phyloP scores from a whole-genome alignment of 2,797 vertebrate genomes.

The Megaceryle alcyon region DNA sequence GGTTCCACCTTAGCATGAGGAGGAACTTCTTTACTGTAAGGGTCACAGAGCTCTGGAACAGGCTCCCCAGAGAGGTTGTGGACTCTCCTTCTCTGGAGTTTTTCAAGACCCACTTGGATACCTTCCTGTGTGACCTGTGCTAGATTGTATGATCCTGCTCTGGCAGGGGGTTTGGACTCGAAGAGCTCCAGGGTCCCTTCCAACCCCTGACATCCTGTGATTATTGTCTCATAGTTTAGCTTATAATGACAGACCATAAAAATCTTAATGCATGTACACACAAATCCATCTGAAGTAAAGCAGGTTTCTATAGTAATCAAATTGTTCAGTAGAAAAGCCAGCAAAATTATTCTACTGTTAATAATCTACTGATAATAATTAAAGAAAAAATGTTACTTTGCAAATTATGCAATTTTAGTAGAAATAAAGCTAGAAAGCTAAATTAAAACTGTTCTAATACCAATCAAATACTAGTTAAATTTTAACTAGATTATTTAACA shows the following conservation, averaged over 20 bases:
- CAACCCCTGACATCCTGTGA: no score
- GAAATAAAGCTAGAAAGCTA: background rate
- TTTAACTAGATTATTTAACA: conserved; percentile 23
- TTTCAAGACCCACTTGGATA: no score
- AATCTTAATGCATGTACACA: background rate
- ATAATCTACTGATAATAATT: background rate
- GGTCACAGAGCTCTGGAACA: no score
- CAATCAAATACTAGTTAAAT: conserved; percentile 4
- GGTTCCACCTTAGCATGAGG: no score
- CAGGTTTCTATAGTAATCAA: background rate
- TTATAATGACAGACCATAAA: background rate
- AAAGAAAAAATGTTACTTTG: conserved; percentile 23
- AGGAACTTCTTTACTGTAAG: no score
- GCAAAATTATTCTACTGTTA: conserved; percentile 2
- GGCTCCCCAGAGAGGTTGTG: no score
- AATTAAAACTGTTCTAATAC: conserved; percentile 18
- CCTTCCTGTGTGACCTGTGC: no score
- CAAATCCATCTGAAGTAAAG: background rate
- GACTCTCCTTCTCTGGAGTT: no score
- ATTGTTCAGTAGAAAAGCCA: background rate
- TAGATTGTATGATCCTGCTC: no score
- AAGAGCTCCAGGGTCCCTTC: no score
- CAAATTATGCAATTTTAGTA: background rate
- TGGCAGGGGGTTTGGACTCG: no score
- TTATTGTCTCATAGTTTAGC: background rate